A percentile compares a stretch with the other conserved stretches of the same genome.
Evolutionary conservation across 2,797 vertebrate species (phyloP).

Genomic region (Diplodus puntazzo): DNA sequence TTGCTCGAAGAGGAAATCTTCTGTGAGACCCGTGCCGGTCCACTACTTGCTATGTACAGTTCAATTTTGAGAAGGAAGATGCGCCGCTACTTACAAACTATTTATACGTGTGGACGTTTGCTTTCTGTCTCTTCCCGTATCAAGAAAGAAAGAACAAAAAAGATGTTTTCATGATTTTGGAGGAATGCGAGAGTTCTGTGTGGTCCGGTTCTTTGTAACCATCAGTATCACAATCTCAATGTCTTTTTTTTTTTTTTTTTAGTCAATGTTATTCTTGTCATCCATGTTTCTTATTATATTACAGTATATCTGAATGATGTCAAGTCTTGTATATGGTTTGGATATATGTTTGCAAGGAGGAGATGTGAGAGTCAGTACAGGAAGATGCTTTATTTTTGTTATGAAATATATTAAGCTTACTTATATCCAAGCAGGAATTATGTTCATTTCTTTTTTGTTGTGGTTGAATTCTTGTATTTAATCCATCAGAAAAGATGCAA

Average conservation of each 20-base stretch:
- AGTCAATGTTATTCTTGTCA: conserved; percentile 62
- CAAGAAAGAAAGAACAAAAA: conserved; percentile 62
- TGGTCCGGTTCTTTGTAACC: conserved; percentile 65
- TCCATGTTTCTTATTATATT: conserved; percentile 84
- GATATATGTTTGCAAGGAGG: conserved; percentile 82
- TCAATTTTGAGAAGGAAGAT: conserved; percentile 66
- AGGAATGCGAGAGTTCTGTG: conserved; percentile 60
- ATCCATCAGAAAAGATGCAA: conserved; percentile 83
- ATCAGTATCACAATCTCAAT: conserved; percentile 73
- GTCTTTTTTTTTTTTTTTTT: conserved; percentile 65
- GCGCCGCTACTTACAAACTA: conserved; percentile 82
- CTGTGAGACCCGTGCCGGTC: conserved; percentile 40
- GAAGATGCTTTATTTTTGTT: conserved; percentile 98
- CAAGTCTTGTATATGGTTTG: conserved; percentile 88
- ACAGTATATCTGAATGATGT: conserved; percentile 89
- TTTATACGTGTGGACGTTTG: conserved; percentile 83
- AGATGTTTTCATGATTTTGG: conserved; percentile 53
- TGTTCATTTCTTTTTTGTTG: conserved; percentile 87
- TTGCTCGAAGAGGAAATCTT: conserved; percentile 51
- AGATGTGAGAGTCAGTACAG: conserved; percentile 85
- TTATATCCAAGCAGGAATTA: conserved; percentile 91
- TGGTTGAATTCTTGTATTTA: conserved; percentile 90
- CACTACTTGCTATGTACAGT: conserved; percentile 72
- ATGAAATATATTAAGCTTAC: conserved; percentile 90
- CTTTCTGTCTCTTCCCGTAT: conserved; percentile 67